These are phyloP conservation scores for Octodon degus DNA, from an alignment of 2,113 vertebrate species.

Conservation along the genomic window DNA sequence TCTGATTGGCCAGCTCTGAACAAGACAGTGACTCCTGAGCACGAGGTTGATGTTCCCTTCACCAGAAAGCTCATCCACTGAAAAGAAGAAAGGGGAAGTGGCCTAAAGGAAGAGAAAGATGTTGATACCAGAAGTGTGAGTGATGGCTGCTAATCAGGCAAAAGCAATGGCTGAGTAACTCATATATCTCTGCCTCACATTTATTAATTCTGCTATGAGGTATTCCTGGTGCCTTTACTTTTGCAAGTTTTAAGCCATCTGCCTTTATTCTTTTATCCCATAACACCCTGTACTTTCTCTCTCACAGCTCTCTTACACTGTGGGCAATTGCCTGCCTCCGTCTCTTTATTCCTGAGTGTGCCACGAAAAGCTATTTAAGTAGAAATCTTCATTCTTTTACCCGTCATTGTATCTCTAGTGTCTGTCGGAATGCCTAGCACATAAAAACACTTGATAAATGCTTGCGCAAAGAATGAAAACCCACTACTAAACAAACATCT, in stretches of 20 bases:
- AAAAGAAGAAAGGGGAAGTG: not conserved
- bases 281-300: not conserved
- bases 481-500: not conserved
- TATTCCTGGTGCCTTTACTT: not conserved
- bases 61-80: not conserved
- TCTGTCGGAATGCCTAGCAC: not conserved
- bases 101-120: not conserved
- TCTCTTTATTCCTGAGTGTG: constrained; percentile 20
- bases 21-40: not conserved
- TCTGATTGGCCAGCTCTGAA: not conserved
- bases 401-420: not conserved
- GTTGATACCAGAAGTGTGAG: not conserved
- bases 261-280: not conserved
- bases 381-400: not conserved
- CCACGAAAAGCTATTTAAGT: not conserved
- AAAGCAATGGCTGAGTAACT: not conserved
- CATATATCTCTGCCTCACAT: not conserved
- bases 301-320: not conserved
- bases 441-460: constrained; percentile 45
- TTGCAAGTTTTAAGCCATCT: not conserved
- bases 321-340: not conserved
- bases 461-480: constrained; percentile 1
- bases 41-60: not conserved
- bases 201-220: not conserved
- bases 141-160: not conserved